These are phyloP conservation scores for Watsonalla cultraria DNA, from an alignment of 2,888 invertebrate species.

Conservation along the genomic window DNA sequence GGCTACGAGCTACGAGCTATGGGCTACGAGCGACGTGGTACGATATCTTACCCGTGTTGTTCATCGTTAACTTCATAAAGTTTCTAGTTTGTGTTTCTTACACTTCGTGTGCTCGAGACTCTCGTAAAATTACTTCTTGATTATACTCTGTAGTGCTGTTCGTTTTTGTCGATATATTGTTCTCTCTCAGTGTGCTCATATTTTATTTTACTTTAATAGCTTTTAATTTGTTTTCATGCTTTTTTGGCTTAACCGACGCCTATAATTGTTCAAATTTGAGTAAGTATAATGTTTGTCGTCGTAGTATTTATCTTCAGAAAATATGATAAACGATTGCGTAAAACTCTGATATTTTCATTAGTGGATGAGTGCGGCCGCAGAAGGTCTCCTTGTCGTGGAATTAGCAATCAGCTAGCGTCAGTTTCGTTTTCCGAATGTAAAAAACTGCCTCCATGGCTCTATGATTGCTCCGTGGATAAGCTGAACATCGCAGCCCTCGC, in stretches of 20 bases:
- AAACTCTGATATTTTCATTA: slow-evolving; percentile 46
- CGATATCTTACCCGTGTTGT: background rate
- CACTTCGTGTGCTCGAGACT: slow-evolving; percentile 6
- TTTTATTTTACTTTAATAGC: too few species aligned
- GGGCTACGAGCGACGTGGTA: background rate
- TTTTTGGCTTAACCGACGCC: too few species aligned
- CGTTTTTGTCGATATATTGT: background rate
- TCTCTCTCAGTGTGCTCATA: background rate
- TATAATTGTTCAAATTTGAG: too few species aligned
- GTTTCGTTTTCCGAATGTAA: slow-evolving; percentile 32
- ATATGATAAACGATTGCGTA: slow-evolving; percentile 1
- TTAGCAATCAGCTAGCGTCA: slow-evolving; percentile 64
- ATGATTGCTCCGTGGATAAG: slow-evolving; percentile 68
- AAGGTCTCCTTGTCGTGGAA: slow-evolving; percentile 69
- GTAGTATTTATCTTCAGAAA: background rate
- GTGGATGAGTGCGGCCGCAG: slow-evolving; percentile 41
- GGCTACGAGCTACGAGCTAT: slow-evolving; percentile 19
- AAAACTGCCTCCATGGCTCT: slow-evolving; percentile 53
- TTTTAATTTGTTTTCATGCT: too few species aligned
- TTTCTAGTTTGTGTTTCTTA: slow-evolving; percentile 1
- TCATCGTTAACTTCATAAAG: slow-evolving; percentile 5
- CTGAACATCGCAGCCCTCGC: slow-evolving; percentile 46
- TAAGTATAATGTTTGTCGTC: too few species aligned
- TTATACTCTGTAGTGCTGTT: slow-evolving; percentile 1
- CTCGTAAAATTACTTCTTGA: background rate